Conservation (phyloP, 2,888 invertebrate species). For the Tanaodytes sp. region DNA sequence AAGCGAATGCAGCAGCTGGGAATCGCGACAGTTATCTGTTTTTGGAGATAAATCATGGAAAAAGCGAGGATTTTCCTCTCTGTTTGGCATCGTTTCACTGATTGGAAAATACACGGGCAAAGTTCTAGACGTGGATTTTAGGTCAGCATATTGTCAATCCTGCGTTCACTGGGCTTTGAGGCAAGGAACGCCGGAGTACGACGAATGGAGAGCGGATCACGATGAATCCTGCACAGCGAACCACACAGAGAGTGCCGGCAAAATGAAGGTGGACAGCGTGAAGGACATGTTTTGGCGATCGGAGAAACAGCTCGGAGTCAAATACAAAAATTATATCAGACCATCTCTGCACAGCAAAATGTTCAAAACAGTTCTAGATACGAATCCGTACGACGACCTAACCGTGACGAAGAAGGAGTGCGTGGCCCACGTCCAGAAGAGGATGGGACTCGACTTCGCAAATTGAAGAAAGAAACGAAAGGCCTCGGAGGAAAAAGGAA, state of each 20-base stretch:
- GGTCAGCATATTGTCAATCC: background rate
- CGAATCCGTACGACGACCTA: constrained; percentile 4
- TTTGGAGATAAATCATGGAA: too few species aligned
- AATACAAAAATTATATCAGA: constrained; percentile 6
- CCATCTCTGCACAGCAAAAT: background rate
- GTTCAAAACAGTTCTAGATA: background rate
- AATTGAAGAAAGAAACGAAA: background rate
- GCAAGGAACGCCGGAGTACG: constrained; percentile 20
- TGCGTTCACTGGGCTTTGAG: constrained; percentile 4
- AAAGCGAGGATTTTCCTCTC: too few species aligned
- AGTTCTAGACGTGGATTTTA: constrained; percentile 14
- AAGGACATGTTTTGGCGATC: constrained; percentile 20
- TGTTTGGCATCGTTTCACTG: constrained; percentile 1
- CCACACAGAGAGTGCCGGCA: constrained; percentile 28
- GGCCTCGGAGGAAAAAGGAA: background rate
- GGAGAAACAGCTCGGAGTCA: background rate
- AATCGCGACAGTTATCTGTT: too few species aligned
- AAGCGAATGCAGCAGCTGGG: too few species aligned
- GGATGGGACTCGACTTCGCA: background rate
- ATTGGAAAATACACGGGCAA: constrained; percentile 5
- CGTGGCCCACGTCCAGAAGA: background rate
- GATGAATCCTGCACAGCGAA: constrained; percentile 24
- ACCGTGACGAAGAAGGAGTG: background rate
- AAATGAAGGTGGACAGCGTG: too few species aligned
- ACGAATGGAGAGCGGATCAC: constrained; percentile 23